Percentiles rank a stretch among this genome's conserved stretches.
Conservation (phyloP, 2,797 vertebrate species). For the Vultur gryphus region DNA sequence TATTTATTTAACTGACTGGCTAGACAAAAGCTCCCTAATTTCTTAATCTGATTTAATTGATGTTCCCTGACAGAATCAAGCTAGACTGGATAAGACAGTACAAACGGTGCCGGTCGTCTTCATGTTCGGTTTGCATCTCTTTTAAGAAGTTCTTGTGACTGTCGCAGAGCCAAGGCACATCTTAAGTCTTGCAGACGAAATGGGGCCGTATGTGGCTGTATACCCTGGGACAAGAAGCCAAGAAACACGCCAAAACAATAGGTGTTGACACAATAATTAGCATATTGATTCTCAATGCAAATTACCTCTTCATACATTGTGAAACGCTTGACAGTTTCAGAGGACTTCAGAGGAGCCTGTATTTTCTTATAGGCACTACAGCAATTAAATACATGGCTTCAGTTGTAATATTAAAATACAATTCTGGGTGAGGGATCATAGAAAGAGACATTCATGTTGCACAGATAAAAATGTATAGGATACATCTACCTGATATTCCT, state of each 20-base stretch:
- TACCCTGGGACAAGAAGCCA: neutral
- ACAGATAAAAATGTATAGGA: neutral
- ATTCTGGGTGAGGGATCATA: neutral
- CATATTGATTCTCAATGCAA: slow-evolving; percentile 47
- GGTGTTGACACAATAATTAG: slow-evolving; percentile 35
- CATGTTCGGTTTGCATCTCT: neutral
- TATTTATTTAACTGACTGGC: slow-evolving; percentile 32
- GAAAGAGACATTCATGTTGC: rapidly evolving
- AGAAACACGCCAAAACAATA: neutral
- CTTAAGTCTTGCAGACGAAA: neutral
- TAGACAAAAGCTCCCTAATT: slow-evolving; percentile 33
- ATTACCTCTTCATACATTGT: slow-evolving; percentile 15
- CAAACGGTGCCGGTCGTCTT: neutral
- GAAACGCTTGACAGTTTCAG: slow-evolving; percentile 20
- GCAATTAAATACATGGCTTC: neutral
- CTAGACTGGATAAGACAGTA: neutral
- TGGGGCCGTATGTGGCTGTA: neutral
- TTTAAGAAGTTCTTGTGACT: neutral
- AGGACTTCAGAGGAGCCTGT: neutral
- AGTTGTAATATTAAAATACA: neutral
- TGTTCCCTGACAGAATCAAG: neutral
- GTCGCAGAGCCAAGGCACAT: neutral
- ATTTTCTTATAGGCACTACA: neutral
- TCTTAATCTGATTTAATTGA: slow-evolving; percentile 25
- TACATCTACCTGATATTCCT: neutral